phyloP scores from a whole-genome alignment of 2,797 vertebrate genomes.

The Numenius phaeopus region DNA sequence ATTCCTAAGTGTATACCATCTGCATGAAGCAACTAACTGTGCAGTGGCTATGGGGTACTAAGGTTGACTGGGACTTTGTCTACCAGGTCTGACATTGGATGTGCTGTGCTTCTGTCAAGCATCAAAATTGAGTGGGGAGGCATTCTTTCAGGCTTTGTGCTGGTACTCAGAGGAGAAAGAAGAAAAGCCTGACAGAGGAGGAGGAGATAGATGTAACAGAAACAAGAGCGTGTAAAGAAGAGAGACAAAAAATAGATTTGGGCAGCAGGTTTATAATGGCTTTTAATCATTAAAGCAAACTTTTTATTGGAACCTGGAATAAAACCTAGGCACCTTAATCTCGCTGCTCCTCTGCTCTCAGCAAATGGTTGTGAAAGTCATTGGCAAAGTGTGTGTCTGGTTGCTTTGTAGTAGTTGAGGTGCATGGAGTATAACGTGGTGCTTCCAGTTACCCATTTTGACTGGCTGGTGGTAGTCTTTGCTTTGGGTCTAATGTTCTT shows the following conservation, averaged over 20 bases:
- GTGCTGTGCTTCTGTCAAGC: neutral
- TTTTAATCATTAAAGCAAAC: neutral
- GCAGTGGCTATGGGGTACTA: neutral
- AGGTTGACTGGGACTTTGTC: neutral
- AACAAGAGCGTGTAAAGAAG: neutral
- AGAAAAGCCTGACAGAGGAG: neutral
- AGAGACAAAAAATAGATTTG: neutral
- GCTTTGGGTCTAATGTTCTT: neutral
- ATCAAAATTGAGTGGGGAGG: neutral
- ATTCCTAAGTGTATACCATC: neutral
- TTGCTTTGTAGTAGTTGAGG: neutral
- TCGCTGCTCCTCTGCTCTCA: neutral
- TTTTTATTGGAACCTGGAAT: neutral
- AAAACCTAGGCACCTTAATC: neutral
- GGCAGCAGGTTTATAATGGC: neutral
- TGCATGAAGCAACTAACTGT: neutral
- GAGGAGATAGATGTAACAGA: neutral
- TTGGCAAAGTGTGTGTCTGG: neutral
- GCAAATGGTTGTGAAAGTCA: neutral
- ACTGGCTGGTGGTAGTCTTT: neutral
- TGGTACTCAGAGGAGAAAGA: neutral
- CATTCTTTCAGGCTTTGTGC: neutral
- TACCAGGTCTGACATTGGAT: neutral
- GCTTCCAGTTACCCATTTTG: neutral
- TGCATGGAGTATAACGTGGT: neutral